Base-by-base conservation (phyloP, 2,113 vertebrate species). In the Turnix velox region DNA sequence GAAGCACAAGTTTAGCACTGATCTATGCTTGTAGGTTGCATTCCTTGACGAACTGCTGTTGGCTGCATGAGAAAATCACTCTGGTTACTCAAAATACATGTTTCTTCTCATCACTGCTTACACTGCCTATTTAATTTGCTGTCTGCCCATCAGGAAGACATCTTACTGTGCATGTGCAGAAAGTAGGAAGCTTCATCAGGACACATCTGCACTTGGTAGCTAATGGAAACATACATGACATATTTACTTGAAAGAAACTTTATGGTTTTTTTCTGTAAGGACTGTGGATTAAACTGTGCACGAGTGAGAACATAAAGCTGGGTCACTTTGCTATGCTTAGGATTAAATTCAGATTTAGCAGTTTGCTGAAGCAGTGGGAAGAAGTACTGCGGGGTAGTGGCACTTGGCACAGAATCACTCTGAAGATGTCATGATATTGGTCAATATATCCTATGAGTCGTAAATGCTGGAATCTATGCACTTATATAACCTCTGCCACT, bases 101-200 rank as follows among this genome's bases (percentile, higher is more conserved):
- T 57, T 90, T 5, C 28, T 87, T 52, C 37, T 90, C 33, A 33
- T 24, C 30, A 4, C n/a, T 68, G 19, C 23, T 55, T 59, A 20
- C 49, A 14, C 20, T 0, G 0, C 20, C 46, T 27, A n/a, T 23
- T 86, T 54, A 28, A 65, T 58, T 77, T 69, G 20, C 33, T 42
- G 1, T 48, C 52, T 79, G 35, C 16, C 49, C 51, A 35, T 20
- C 28, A 28, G n/a, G n/a, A 16, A 0, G 0, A 22, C 7, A 54
- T 49, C 58, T 45, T 62, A 9, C 39, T 45, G 19, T 62, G 43
- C 2, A 1, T 6, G 2, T 25, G 33, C 20, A 49, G 43, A 72
- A 68, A 42, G 42, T 0, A 58, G 35, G 13, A 42, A 39, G 24
- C 31, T 51, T 81, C 24, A 10, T 10, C 24, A 22, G 51, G 19